Conservation (phyloP, 2,888 invertebrate species). For the Actias luna region DNA sequence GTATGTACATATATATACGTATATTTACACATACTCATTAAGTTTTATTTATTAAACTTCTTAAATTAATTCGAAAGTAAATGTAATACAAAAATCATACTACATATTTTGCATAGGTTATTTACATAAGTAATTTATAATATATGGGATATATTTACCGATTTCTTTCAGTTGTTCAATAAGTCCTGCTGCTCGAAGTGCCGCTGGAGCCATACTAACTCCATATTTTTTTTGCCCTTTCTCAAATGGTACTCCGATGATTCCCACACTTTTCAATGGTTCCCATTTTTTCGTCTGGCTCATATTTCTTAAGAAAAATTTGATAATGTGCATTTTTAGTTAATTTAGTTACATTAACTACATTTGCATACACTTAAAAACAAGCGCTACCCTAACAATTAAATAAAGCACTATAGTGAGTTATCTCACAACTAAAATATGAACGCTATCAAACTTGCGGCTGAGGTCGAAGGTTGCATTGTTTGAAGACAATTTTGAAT, state of each 20-base stretch:
- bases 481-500: conserved; percentile 31
- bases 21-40: no score
- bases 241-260: conserved; percentile 91
- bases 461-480: conserved; percentile 47
- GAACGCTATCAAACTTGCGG: conserved; percentile 36
- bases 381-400: conserved; percentile 25
- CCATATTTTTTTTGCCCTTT: conserved; percentile 89
- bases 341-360: conserved; percentile 19
- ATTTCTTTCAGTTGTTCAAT: conserved; percentile 82
- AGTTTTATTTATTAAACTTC: background rate
- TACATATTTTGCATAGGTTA: background rate
- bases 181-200: conserved; percentile 84
- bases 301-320: conserved; percentile 60
- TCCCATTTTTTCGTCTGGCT: conserved; percentile 53
- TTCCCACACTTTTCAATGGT: conserved; percentile 82
- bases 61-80: background rate
- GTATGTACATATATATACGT: background rate
- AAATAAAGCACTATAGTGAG: background rate
- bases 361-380: no score
- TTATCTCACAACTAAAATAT: conserved; percentile 31
- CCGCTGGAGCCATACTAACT: conserved; percentile 86
- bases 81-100: background rate
- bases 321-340: conserved; percentile 60
- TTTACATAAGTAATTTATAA: background rate
- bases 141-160: conserved; percentile 64